phyloP scores from a whole-genome alignment of 2,888 invertebrate species.

The Gymnocheta viridis region DNA sequence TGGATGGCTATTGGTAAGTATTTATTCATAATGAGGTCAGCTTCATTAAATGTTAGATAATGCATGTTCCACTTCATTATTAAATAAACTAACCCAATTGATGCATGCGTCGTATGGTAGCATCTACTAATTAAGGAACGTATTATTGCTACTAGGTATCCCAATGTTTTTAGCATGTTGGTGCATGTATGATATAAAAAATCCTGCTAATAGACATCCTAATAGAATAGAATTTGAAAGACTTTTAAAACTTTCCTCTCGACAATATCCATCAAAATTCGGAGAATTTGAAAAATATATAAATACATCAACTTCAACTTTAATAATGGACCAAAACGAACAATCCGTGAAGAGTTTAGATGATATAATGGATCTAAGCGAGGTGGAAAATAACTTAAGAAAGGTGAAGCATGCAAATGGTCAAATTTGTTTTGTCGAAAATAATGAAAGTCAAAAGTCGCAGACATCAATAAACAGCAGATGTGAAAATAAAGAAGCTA shows the following conservation, averaged over 20 bases:
- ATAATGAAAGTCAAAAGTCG: constrained; percentile 73
- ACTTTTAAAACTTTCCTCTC: constrained; percentile 66
- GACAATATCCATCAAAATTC: constrained; percentile 37
- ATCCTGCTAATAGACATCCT: constrained; percentile 74
- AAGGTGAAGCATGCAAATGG: constrained; percentile 78
- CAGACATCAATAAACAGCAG: constrained; percentile 46
- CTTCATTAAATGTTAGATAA: not conserved
- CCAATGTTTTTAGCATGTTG: constrained; percentile 79
- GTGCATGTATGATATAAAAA: constrained; percentile 76
- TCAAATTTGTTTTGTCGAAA: constrained; percentile 78
- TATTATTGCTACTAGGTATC: constrained; percentile 74
- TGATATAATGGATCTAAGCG: constrained; percentile 77
- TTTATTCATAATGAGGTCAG: not conserved
- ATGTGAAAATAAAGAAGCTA: constrained; percentile 17
- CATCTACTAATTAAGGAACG: constrained; percentile 40
- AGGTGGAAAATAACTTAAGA: constrained; percentile 75
- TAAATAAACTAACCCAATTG: constrained; percentile 26
- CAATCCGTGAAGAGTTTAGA: constrained; percentile 74
- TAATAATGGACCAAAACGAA: constrained; percentile 62
- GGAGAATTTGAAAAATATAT: not conserved
- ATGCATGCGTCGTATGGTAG: constrained; percentile 64
- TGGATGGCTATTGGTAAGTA: constrained; percentile 91
- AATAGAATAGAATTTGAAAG: constrained; percentile 73
- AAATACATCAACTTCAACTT: constrained; percentile 26
- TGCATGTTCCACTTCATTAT: constrained; percentile 26